Conservation (phyloP, 2,888 invertebrate species). For the Ornithoptera alexandrae region DNA sequence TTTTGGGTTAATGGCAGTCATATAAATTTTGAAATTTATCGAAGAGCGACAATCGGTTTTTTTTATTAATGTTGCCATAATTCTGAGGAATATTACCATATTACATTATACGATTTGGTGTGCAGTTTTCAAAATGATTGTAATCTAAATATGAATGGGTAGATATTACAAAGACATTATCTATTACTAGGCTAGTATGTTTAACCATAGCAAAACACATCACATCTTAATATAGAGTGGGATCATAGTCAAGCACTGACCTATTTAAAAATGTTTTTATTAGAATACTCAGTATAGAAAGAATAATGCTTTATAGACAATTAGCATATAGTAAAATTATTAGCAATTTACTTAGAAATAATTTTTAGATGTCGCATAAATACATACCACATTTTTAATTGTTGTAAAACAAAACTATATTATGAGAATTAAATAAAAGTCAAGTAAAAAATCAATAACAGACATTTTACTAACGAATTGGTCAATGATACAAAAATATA, state of each 20-base stretch:
- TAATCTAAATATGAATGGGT: neutral
- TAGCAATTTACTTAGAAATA: neutral
- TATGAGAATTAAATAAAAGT: neutral
- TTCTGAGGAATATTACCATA: constrained; percentile 16
- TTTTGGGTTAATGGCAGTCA: constrained; percentile 38
- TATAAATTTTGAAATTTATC: constrained; percentile 47
- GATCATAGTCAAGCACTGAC: no score
- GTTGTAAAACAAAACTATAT: neutral
- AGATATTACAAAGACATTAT: neutral
- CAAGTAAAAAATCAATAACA: neutral
- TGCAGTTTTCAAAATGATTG: constrained; percentile 5
- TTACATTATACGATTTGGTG: neutral
- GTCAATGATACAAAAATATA: no score
- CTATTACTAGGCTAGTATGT: no score
- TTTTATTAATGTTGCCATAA: constrained; percentile 18
- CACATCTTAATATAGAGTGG: no score
- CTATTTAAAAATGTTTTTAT: neutral
- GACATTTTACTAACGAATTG: no score
- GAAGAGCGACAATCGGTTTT: neutral
- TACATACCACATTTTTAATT: neutral
- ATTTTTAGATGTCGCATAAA: neutral
- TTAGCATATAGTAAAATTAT: neutral
- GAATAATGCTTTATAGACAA: neutral
- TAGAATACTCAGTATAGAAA: neutral
- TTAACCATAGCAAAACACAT: no score